Percentiles rank a stretch among this genome's conserved stretches.
phyloP scores from a whole-genome alignment of 2,113 vertebrate genomes.

The Spilogale gracilis region DNA sequence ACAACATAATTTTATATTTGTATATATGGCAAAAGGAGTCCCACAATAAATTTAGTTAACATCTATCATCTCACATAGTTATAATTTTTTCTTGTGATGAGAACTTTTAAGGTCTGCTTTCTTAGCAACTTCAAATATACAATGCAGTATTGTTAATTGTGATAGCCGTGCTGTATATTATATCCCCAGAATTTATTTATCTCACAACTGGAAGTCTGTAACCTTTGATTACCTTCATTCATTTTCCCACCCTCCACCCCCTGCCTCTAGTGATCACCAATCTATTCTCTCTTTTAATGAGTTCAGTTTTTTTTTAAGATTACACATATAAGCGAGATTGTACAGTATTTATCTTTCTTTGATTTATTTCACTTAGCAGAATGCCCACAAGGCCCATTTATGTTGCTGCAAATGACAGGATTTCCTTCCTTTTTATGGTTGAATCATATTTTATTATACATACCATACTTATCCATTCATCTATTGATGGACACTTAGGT shows the following conservation, averaged over 20 bases:
- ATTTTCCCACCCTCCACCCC: not conserved
- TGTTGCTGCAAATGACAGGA: not conserved
- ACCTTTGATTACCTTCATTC: not conserved
- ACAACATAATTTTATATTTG: not conserved
- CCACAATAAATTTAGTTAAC: not conserved
- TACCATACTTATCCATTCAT: not conserved
- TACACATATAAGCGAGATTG: not conserved
- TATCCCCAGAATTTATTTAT: not conserved
- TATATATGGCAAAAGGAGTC: not conserved
- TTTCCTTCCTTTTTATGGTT: not conserved
- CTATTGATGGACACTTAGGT: not conserved
- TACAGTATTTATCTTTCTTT: not conserved
- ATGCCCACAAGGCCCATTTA: not conserved
- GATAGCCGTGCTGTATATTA: not conserved
- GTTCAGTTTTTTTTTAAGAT: not conserved
- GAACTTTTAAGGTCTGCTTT: not conserved
- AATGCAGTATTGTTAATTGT: not conserved
- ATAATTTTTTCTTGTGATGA: not conserved
- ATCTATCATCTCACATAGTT: not conserved
- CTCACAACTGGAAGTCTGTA: not conserved
- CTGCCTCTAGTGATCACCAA: not conserved
- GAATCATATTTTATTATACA: not conserved
- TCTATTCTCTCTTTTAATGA: not conserved
- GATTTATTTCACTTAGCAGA: not conserved
- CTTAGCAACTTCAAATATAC: not conserved